A percentile compares a stretch with the other conserved stretches of the same genome.
Conservation (phyloP, 2,888 invertebrate species). For the Oscheius sp. region DNA sequence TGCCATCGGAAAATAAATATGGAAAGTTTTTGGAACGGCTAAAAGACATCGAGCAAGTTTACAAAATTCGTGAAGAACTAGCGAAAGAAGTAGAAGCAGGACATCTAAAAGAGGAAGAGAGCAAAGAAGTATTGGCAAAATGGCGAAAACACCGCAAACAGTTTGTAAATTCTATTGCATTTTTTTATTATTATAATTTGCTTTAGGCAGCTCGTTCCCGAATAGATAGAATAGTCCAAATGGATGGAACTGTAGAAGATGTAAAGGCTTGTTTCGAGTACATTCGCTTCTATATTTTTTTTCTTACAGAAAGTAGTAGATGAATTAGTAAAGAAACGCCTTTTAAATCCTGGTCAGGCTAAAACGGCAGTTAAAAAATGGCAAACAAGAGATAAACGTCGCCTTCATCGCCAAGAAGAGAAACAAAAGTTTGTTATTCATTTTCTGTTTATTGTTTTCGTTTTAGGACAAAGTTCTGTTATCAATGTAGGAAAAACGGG, state of each 20-base stretch:
- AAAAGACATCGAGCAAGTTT: not conserved
- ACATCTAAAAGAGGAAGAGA: too few relatives aligned
- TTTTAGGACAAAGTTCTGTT: slow-evolving; percentile 77
- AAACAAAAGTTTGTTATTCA: slow-evolving; percentile 46
- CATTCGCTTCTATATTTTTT: not conserved
- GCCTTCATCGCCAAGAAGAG: slow-evolving; percentile 52
- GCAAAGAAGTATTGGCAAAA: not conserved
- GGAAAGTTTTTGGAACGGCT: slow-evolving; percentile 6
- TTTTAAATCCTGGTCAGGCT: slow-evolving; percentile 10
- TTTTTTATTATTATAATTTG: not conserved
- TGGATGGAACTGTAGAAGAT: slow-evolving; percentile 29
- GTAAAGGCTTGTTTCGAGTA: slow-evolving; percentile 22
- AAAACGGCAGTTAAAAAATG: slow-evolving; percentile 54
- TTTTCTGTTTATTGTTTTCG: not conserved
- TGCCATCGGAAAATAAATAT: not conserved
- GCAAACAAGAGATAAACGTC: slow-evolving; percentile 55
- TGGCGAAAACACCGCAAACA: slow-evolving; percentile 22
- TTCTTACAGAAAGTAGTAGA: slow-evolving; percentile 19
- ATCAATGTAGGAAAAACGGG: slow-evolving; percentile 84
- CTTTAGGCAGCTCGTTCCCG: slow-evolving; percentile 1
- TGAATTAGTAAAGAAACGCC: slow-evolving; percentile 30
- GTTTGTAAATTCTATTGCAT: not conserved
- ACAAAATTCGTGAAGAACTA: slow-evolving; percentile 21
- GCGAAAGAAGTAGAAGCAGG: not conserved
- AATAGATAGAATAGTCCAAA: not conserved